Evolutionary conservation across 2,113 vertebrate species (phyloP), one percentile per base, ranked within the genome.

Genomic region (Rhabdomys dilectus): DNA sequence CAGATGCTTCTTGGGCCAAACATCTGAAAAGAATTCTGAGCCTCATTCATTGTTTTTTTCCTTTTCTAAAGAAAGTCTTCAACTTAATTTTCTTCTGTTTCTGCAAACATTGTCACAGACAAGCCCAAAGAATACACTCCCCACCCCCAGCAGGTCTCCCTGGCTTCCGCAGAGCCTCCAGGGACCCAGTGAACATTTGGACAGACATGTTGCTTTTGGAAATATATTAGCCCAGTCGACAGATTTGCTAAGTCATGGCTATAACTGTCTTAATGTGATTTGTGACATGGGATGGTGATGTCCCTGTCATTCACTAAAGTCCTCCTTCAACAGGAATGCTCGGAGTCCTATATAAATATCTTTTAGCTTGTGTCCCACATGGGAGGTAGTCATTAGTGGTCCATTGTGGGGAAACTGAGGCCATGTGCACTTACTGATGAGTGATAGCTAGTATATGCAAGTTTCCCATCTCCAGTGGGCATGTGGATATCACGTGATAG

Each of bases 231-330:
- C 73, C 76, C 56, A 53, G 21, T 53, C 42, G 12, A 42, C 24
- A 53, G 12, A 75, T 66, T 88, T 95, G 60, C 48, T 45, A 56
- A 68, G 13, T 66, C 16, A 45, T 7, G 51, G 34, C 8, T 31
- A 68, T 62, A 17, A 42, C 92, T 17, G 1, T 64, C 22, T 85
- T 45, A 15, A 31, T 16, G 21, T 53, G 48, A n/a, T 36, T n/a
- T 51, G 15, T 15, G 24, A 21, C 29, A 19, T 21, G 42, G 91
- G 48, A n/a, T 0, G 1, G 2, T 1, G 45, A 36, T 3, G 2
- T 68, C 19, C 17, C 36, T 29, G 10, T 66, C 7, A 9, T 12
- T 88, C 45, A 16, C 13, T 39, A 53, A 82, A 34, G 51, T 29
- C n/a, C 0, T 42, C 10, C 64, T 1, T 34, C 70, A 36, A 19